Percentiles rank a stretch among this genome's conserved stretches.
These are phyloP conservation scores for Craniophora ligustri DNA, from an alignment of 2,888 invertebrate genomes.

Conservation along the genomic window DNA sequence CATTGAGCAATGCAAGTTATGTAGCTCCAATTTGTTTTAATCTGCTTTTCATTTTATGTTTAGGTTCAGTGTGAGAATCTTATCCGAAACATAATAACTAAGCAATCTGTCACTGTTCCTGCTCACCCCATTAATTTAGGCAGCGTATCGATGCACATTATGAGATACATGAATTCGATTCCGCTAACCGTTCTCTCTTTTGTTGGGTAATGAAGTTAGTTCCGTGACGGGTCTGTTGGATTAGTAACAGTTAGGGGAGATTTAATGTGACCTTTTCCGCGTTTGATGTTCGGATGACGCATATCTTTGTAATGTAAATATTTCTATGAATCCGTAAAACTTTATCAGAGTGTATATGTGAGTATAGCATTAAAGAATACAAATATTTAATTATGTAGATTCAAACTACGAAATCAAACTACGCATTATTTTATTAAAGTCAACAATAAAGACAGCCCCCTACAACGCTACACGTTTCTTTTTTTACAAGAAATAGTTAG, in stretches of 20 bases:
- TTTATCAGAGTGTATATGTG: no score
- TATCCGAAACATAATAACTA: neutral
- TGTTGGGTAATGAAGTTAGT: constrained; percentile 46
- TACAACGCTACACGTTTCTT: no score
- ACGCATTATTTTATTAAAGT: no score
- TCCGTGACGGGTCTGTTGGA: constrained; percentile 38
- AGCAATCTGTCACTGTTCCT: constrained; percentile 12
- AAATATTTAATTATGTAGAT: neutral
- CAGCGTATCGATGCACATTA: constrained; percentile 43
- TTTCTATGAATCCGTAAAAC: no score
- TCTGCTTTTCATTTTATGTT: no score
- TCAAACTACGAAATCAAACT: neutral
- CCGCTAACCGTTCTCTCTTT: constrained; percentile 43
- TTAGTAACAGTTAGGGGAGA: constrained; percentile 38
- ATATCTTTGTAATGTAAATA: constrained; percentile 30
- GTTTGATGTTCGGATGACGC: constrained; percentile 35
- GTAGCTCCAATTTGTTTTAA: no score
- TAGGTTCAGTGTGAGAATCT: neutral
- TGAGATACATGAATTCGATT: constrained; percentile 28
- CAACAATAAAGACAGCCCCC: no score
- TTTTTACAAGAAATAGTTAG: no score
- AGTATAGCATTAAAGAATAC: no score
- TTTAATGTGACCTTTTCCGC: constrained; percentile 17
- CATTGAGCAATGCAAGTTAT: no score
- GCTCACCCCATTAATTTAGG: constrained; percentile 31